A percentile compares a stretch with the other conserved stretches of the same genome.
Evolutionary conservation across 2,113 vertebrate species (phyloP).

Genomic region (Coracopsis vasa): DNA sequence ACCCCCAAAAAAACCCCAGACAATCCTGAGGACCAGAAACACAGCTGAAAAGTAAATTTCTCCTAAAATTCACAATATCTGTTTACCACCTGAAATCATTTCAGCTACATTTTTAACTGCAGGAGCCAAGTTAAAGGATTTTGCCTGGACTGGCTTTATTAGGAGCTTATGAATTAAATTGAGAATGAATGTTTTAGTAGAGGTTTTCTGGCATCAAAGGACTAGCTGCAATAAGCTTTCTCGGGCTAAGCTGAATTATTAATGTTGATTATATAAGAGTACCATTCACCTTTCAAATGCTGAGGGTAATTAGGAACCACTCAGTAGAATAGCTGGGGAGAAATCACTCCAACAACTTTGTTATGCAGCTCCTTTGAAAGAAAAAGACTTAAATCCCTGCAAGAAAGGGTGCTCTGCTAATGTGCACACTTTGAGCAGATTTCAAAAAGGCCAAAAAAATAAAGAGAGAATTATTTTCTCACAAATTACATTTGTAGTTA

Average conservation of each 20-base stretch:
- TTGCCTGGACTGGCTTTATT: not conserved
- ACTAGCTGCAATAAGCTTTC: slow-evolving; percentile 19
- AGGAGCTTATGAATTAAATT: not conserved
- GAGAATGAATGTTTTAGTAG: not conserved
- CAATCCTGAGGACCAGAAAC: not conserved
- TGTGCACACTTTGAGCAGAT: not conserved
- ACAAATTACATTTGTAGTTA: slow-evolving; percentile 47
- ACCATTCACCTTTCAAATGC: slow-evolving; percentile 56
- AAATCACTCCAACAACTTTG: slow-evolving; percentile 13
- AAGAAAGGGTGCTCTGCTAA: slow-evolving; percentile 2
- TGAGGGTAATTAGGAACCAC: slow-evolving; percentile 30
- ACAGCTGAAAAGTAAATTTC: not conserved
- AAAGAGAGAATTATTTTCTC: not conserved
- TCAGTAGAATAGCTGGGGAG: not conserved
- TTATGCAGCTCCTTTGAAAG: not conserved
- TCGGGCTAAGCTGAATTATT: slow-evolving; percentile 29
- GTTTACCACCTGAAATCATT: not conserved
- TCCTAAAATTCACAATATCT: not conserved
- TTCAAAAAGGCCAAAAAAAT: not conserved
- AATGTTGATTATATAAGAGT: slow-evolving; percentile 57
- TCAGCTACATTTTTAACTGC: not conserved
- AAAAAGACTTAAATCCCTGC: not conserved
- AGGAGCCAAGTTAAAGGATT: not conserved
- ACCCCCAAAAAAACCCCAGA: not conserved
- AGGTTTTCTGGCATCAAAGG: slow-evolving; percentile 22